Percentiles rank a stretch among this genome's conserved stretches.
These are phyloP conservation scores for Crambe crambe DNA, from an alignment of 37 sponge, comb jelly and placozoan species.

Conservation along the genomic window DNA sequence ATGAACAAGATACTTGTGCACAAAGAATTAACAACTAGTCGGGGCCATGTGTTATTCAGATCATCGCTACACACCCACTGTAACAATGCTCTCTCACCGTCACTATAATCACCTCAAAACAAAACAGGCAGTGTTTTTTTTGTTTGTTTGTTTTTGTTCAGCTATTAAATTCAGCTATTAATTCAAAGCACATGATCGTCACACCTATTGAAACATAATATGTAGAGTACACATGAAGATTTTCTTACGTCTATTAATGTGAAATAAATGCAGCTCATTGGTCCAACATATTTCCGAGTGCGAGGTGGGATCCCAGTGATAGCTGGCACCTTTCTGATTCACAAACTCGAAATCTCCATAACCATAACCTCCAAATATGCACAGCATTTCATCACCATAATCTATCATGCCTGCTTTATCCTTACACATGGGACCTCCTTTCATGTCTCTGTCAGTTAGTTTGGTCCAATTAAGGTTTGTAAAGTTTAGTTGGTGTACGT, in stretches of 20 bases:
- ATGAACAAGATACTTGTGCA: no score
- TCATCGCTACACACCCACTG: no score
- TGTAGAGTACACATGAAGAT: no score
- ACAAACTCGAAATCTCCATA: conserved; percentile 3
- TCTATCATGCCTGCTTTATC: conserved; percentile 58
- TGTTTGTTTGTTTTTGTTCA: no score
- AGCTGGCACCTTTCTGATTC: conserved; percentile 17
- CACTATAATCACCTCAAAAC: no score
- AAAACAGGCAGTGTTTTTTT: no score
- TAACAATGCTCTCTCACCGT: no score
- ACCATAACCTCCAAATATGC: conserved; percentile 76
- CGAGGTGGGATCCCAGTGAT: conserved; percentile 11
- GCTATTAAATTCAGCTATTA: no score
- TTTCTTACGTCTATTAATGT: conserved; percentile 12
- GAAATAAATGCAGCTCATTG: conserved; percentile 70
- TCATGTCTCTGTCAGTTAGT: neutral
- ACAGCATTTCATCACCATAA: conserved; percentile 50
- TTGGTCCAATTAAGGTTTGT: conserved; percentile 17
- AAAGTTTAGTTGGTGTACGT: conserved; percentile 35
- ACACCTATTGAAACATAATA: no score
- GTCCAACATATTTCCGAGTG: conserved; percentile 49
- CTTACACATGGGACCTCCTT: conserved; percentile 36
- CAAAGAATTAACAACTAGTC: no score
- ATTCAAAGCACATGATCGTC: no score
- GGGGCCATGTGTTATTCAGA: no score